phyloP scores from a whole-genome alignment of 2,797 vertebrate species.

The Diplodus sargus region DNA sequence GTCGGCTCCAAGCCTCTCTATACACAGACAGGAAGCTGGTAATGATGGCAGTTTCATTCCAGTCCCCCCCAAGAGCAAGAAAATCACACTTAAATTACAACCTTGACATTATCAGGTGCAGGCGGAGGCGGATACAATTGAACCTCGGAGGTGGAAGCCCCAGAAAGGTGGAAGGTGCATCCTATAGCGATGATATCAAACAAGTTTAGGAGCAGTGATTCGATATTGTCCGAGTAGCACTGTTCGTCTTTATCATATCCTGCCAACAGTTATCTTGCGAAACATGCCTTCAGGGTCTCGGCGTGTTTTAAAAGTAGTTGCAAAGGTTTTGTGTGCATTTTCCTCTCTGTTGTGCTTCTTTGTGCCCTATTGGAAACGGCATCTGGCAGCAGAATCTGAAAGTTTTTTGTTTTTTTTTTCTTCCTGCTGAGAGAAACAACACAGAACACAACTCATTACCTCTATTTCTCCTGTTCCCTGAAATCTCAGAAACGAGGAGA shows the following conservation, averaged over 20 bases:
- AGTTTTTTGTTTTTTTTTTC: background rate
- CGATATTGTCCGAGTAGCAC: slow-evolving; percentile 41
- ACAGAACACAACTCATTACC: slow-evolving; percentile 51
- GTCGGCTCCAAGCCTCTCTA: slow-evolving; percentile 26
- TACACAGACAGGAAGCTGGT: slow-evolving; percentile 32
- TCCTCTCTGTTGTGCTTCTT: slow-evolving; percentile 13
- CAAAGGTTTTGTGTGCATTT: slow-evolving; percentile 30
- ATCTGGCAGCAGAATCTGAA: slow-evolving; percentile 41
- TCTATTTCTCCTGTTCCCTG: slow-evolving; percentile 50
- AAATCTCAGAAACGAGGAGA: slow-evolving; percentile 58
- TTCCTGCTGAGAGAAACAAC: slow-evolving; percentile 44
- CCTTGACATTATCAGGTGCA: slow-evolving; percentile 33
- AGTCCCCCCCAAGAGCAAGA: slow-evolving; percentile 39
- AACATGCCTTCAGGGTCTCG: slow-evolving; percentile 27
- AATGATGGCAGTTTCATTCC: slow-evolving; percentile 50
- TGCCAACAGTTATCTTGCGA: slow-evolving; percentile 36
- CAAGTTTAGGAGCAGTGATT: slow-evolving; percentile 37
- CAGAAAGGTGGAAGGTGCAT: slow-evolving; percentile 21
- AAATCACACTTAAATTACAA: slow-evolving; percentile 61
- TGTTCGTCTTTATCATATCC: slow-evolving; percentile 23
- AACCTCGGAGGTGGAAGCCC: slow-evolving; percentile 16
- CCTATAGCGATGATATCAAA: slow-evolving; percentile 17
- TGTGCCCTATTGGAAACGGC: slow-evolving; percentile 10
- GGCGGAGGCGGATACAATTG: slow-evolving; percentile 22
- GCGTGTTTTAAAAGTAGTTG: slow-evolving; percentile 37